phyloP scores from a whole-genome alignment of 2,113 vertebrate genomes.

The Trichechus manatus region DNA sequence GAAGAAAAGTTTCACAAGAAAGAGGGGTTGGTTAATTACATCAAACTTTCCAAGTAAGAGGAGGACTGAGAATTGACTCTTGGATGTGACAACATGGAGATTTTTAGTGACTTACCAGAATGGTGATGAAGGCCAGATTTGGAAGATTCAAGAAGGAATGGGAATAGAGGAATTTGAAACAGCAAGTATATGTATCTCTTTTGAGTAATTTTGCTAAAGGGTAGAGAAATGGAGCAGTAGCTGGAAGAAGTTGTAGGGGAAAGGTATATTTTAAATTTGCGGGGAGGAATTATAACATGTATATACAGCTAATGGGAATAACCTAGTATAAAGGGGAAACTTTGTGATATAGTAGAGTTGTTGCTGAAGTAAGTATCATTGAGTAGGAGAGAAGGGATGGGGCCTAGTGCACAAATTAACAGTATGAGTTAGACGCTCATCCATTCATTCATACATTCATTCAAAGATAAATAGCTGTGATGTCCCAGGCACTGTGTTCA shows the following conservation, averaged over 20 bases:
- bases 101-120: background rate
- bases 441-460: background rate
- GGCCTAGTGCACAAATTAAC: background rate
- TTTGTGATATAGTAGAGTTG: background rate
- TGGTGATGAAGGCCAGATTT: constrained; percentile 1
- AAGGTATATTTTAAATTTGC: constrained; percentile 27
- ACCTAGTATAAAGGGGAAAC: background rate
- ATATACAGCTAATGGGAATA: background rate
- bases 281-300: background rate
- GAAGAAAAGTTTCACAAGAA: constrained; percentile 25
- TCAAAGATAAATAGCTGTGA: background rate
- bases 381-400: background rate
- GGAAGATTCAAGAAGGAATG: background rate
- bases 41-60: background rate
- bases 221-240: background rate
- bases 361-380: background rate
- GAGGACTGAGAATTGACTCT: constrained; percentile 6
- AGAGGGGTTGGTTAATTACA: background rate
- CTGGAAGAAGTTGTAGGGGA: background rate
- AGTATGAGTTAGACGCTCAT: background rate
- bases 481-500: background rate
- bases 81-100: background rate
- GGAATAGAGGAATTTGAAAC: constrained; percentile 26
- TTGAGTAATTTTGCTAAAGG: constrained; percentile 20
- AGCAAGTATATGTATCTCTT: background rate